Evolutionary conservation across 2,888 invertebrate species (phyloP).

Genomic region (Eupithecia centaureata): DNA sequence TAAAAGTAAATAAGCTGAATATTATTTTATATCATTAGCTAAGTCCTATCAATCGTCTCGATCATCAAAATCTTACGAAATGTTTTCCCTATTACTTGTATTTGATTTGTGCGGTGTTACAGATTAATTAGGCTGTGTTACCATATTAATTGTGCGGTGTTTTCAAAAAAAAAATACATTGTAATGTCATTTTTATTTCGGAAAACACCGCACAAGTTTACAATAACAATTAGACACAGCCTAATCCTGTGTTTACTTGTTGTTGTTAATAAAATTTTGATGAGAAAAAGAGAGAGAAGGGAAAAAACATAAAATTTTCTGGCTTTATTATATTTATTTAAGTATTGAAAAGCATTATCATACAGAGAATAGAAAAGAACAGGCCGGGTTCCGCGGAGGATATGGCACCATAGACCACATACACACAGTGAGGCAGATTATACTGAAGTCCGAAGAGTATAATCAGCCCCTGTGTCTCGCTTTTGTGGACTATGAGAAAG

Average conservation of each 20-base stretch:
- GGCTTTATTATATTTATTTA: not conserved
- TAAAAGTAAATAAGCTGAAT: conserved; percentile 5
- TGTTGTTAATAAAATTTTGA: conserved; percentile 4
- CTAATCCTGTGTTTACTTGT: conserved; percentile 3
- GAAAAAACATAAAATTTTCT: not conserved
- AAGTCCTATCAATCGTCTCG: conserved; percentile 1
- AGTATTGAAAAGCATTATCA: not conserved
- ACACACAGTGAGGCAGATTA: too few relatives aligned
- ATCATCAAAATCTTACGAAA: conserved; percentile 2
- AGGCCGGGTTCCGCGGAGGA: too few relatives aligned
- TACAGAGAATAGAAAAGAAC: too few relatives aligned
- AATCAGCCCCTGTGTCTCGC: too few relatives aligned
- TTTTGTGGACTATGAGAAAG: too few relatives aligned
- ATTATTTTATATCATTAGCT: not conserved
- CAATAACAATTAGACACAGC: not conserved
- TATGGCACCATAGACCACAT: too few relatives aligned
- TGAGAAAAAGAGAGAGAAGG: not conserved
- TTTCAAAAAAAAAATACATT: not conserved
- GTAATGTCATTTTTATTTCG: not conserved
- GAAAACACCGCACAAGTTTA: conserved; percentile 4
- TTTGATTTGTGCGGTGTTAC: conserved; percentile 10
- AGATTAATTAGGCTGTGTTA: conserved; percentile 2
- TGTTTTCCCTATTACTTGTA: conserved; percentile 6
- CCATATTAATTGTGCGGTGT: conserved; percentile 2
- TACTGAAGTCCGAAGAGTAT: too few relatives aligned